phyloP scores from a whole-genome alignment of 2,888 invertebrate genomes.

The Esperia sulphurella region DNA sequence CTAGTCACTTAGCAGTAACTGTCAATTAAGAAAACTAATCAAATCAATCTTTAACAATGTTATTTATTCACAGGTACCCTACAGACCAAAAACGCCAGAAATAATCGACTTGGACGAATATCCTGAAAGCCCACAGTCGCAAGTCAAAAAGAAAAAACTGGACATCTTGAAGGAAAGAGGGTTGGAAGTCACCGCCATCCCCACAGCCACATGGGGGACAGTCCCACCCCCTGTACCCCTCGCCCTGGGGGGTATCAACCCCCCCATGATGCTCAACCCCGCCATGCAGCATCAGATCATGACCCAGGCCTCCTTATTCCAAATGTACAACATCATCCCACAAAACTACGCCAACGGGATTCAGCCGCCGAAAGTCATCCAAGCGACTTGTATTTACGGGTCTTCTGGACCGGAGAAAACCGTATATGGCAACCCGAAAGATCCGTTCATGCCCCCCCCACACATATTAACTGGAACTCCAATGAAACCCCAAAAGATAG shows the following conservation, averaged over 20 bases:
- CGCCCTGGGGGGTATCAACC: slow-evolving; percentile 29
- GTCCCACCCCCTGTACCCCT: slow-evolving; percentile 25
- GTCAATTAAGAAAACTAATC: no score
- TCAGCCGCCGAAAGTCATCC: slow-evolving; percentile 77
- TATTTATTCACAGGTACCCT: slow-evolving; percentile 65
- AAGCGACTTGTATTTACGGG: slow-evolving; percentile 82
- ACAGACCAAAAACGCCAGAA: slow-evolving; percentile 81
- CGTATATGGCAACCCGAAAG: slow-evolving; percentile 87
- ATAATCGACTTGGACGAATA: slow-evolving; percentile 81
- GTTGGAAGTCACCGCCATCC: slow-evolving; percentile 85
- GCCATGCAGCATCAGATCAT: slow-evolving; percentile 67
- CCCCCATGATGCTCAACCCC: slow-evolving; percentile 49
- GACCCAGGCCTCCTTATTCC: slow-evolving; percentile 69
- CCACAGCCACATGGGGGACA: slow-evolving; percentile 24
- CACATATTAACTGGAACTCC: slow-evolving; percentile 69
- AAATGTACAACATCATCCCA: slow-evolving; percentile 60
- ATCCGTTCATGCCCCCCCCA: slow-evolving; percentile 79
- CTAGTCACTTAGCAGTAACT: no score
- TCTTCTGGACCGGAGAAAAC: slow-evolving; percentile 78
- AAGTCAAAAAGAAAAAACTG: slow-evolving; percentile 82
- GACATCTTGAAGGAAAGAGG: slow-evolving; percentile 88
- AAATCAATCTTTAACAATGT: no score
- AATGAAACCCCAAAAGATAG: slow-evolving; percentile 41
- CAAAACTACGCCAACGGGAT: slow-evolving; percentile 46
- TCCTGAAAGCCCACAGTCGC: slow-evolving; percentile 62